Evolutionary conservation across 1,140 invertebrate genomes (phyloP), one percentile per base, ranked within the genome.

Genomic region (Pseudomyrmex pallidus): DNA sequence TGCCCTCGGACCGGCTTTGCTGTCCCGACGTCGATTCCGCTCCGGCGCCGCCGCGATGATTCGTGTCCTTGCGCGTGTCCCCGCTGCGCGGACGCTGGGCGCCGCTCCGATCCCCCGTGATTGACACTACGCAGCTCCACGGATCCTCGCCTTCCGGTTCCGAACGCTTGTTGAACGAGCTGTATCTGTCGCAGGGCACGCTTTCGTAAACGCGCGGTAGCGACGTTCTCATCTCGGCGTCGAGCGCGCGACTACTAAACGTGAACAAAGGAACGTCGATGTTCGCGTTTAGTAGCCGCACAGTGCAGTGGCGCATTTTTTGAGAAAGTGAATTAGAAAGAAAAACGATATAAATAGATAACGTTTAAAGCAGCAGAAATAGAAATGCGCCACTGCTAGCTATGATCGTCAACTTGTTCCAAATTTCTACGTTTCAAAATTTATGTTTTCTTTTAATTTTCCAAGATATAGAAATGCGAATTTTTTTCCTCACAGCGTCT

Each of bases 91-190:
- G 93, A 59, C 92, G 91, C n/a, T 92, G 92, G 1, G 67, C 17
- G 10, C 67, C 72, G 3, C 90, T 76, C 46, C 89, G 77, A 7
- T 89, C 87, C 15, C 66, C 62, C 4, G 89, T 67, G 2, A 91
- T 83, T 0, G 92, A 89, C 2, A 91, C 90, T 15, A 92, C 90
- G 78, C 91, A 92, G 67, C 90, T 93, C 93, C 93, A 94, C 0
- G 92, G 92, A 74, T 94, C 93, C 35, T 94, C 93, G 7, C 88
- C 82, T 46, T 94, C 93, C 1, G 90, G 90, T 57, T 94, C 93
- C 35, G 93, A 93, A 15, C 93, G 91, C 66, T 94, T 94, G 77
- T 94, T 94, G 83, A 94, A 94, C 20, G 94, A 94, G 76, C 91
- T 94, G 87, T 94, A 94, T 86, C 94, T 94, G 64, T 9, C 7